Evolutionary conservation across 2,113 vertebrate species (phyloP).

Genomic region (Peromyscus maniculatus): DNA sequence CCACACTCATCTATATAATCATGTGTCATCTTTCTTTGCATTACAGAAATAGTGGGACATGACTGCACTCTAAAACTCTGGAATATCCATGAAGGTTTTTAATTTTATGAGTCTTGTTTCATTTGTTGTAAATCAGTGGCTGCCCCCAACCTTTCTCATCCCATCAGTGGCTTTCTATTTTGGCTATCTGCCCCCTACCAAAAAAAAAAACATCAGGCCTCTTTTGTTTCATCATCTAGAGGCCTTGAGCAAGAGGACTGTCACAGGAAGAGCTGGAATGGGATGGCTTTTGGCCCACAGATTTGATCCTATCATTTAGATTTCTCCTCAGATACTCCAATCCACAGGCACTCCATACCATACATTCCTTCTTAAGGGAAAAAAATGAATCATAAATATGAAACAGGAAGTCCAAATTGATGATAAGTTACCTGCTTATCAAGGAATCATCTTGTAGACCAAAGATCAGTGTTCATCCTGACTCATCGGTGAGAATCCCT

Average conservation of each 20-base stretch:
- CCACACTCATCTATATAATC: not conserved
- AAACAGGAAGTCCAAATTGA: constrained; percentile 61
- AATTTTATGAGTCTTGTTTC: not conserved
- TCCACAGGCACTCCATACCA: not conserved
- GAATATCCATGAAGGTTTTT: not conserved
- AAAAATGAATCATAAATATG: constrained; percentile 18
- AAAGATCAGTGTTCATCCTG: constrained; percentile 53
- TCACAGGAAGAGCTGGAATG: not conserved
- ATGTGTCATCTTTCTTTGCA: not conserved
- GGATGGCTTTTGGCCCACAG: not conserved
- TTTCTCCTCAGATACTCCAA: not conserved
- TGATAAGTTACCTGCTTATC: constrained; percentile 56
- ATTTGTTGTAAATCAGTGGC: not conserved
- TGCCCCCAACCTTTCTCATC: not conserved
- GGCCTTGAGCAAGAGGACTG: not conserved
- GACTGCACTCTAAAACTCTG: not conserved
- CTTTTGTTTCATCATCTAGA: not conserved
- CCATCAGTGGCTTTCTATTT: not conserved
- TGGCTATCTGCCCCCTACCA: not conserved
- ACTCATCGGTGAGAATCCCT: constrained; percentile 42
- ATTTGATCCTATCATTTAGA: not conserved
- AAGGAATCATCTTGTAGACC: constrained; percentile 44
- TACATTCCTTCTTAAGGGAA: not conserved
- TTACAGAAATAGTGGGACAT: not conserved
- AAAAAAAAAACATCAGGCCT: not conserved